Base-by-base conservation (phyloP, 53 echinoderm and acorn worm genomes). In the Temnopleurus reevesii region DNA sequence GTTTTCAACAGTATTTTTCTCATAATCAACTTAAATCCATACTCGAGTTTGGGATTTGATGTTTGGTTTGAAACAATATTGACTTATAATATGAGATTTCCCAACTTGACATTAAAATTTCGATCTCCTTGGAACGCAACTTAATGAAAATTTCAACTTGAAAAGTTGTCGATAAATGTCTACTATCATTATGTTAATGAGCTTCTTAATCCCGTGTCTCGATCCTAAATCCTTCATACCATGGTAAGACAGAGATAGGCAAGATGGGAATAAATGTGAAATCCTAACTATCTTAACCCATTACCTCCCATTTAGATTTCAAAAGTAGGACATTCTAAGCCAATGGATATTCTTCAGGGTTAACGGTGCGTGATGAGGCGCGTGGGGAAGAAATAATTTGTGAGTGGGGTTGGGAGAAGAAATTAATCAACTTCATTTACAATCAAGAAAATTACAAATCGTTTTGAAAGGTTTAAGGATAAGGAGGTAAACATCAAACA, bases 191-290 rank as follows among this genome's bases (percentile, higher is more conserved):
- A n/a, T n/a, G n/a, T n/a, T n/a, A n/a, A n/a, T n/a, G n/a, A 12
- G 8, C 8, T 41, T 71, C 21, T 71, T 38, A 56, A 71, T 36
- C 71, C 21, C 38, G 41, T 41, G 71, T 71, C 71, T 71, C 71
- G 71, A 63, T 71, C 71, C 41, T 71, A 71, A 71, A 41, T 71
- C 71, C 41, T 23, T n/a, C 71, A 71, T 71, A 8, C 36, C 71
- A 71, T 71, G 71, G 36, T 8, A n/a, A 38, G 38, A 38, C 71
- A 38, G n/a, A 71, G 71, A 71, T 71, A 71, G 36, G 41, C 27
- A 13, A 9, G n/a, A 71, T 71, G 71, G 71, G 71, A 71, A 38
- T 71, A 71, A 13, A 71, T 71, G 71, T 10, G 1, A 36, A n/a
- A 8, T 41, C 41, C 5, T 41, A 21, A 41, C 8, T 41, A n/a